Percentiles rank a stretch among this genome's conserved stretches.
phyloP scores from a whole-genome alignment of 2,797 vertebrate genomes.

The Muscicapa comitata region DNA sequence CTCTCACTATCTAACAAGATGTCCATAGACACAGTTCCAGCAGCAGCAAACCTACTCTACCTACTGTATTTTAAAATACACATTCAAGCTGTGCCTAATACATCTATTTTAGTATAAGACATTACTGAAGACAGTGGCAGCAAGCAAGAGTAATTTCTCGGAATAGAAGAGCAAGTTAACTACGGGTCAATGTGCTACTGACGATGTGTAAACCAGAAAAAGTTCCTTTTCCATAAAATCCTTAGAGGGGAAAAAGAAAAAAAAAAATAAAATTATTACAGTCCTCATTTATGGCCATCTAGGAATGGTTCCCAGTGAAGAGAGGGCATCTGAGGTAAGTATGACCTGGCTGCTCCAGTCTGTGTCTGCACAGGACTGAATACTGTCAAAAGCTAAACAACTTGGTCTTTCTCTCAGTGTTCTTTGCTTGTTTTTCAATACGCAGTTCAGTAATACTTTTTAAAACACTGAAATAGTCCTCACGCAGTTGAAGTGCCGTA shows the following conservation, averaged over 20 bases:
- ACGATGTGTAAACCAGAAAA: conserved; percentile 40
- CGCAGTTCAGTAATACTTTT: background rate
- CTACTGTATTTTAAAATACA: background rate
- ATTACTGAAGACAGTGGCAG: background rate
- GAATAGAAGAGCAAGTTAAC: conserved; percentile 30
- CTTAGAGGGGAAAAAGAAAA: background rate
- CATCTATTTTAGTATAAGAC: background rate
- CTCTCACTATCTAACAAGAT: background rate
- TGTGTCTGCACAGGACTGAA: conserved; percentile 42
- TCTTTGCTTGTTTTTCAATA: background rate
- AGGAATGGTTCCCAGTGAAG: conserved; percentile 56
- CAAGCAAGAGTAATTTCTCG: background rate
- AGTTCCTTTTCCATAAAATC: conserved; percentile 43
- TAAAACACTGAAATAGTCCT: background rate
- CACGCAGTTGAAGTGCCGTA: background rate
- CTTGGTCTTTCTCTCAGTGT: background rate
- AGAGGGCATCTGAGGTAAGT: conserved; percentile 57
- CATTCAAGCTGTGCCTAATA: background rate
- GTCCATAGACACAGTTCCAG: background rate
- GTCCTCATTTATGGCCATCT: conserved; percentile 51
- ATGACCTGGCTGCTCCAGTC: conserved; percentile 58
- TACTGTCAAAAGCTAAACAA: conserved; percentile 48
- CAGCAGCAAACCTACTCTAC: background rate
- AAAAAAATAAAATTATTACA: conserved; percentile 3
- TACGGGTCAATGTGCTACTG: background rate